These are phyloP conservation scores for Oreochromis tanganicae DNA, from an alignment of 2,113 vertebrate species.

Conservation along the genomic window DNA sequence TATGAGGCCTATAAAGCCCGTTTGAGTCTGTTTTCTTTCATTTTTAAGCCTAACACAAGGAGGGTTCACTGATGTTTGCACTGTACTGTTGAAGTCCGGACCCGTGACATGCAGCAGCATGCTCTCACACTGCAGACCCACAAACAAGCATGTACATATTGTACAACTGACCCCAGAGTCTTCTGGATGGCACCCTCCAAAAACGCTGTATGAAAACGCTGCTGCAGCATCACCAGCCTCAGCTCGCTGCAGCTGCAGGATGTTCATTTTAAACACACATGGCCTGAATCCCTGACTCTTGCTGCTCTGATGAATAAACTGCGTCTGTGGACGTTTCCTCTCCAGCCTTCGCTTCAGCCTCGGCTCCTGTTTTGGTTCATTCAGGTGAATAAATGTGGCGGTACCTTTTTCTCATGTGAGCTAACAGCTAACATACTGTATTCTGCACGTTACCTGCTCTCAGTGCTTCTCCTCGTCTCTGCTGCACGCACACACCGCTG, in stretches of 20 bases:
- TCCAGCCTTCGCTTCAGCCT: not conserved
- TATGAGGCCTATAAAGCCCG: not conserved
- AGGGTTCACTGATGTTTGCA: not conserved
- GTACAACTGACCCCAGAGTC: not conserved
- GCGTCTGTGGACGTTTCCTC: not conserved
- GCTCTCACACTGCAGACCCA: not conserved
- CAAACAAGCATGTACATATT: not conserved
- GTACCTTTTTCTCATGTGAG: not conserved
- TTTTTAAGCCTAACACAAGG: not conserved
- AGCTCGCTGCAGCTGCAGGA: not conserved
- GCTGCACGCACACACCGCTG: not conserved
- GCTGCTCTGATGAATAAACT: not conserved
- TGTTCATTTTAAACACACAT: not conserved
- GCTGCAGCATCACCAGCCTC: not conserved
- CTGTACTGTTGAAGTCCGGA: rapidly evolving
- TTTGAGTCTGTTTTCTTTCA: not conserved
- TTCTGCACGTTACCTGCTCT: not conserved
- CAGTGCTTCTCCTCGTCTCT: not conserved
- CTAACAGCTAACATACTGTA: not conserved
- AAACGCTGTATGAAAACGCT: not conserved
- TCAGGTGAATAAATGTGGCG: not conserved
- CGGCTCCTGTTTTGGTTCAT: not conserved
- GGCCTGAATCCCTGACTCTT: not conserved
- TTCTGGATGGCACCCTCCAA: not conserved
- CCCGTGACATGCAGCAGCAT: not conserved